phyloP scores from a whole-genome alignment of 2,113 vertebrate genomes.

The Lepisosteus oculatus region DNA sequence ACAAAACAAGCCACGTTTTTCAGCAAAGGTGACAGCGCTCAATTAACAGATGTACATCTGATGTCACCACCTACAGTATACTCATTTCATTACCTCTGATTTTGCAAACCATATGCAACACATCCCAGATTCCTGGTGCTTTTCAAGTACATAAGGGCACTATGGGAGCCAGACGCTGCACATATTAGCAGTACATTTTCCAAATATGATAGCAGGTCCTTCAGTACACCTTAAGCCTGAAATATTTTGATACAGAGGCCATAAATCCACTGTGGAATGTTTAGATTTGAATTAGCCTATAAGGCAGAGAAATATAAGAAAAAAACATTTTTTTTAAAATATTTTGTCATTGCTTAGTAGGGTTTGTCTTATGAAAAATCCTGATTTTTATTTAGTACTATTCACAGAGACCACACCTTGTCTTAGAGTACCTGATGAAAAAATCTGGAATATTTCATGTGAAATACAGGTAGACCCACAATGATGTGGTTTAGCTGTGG shows the following conservation, averaged over 20 bases:
- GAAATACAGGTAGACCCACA: too few species aligned
- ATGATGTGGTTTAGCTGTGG: too few species aligned
- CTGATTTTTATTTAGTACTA: too few species aligned
- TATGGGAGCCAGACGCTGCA: background rate
- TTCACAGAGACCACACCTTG: too few species aligned
- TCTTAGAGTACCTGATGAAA: too few species aligned
- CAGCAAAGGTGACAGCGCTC: slow-evolving; percentile 6
- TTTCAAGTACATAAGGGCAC: background rate
- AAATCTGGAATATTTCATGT: too few species aligned
- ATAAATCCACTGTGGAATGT: background rate
- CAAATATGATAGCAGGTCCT: background rate
- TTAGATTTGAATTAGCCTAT: too few species aligned
- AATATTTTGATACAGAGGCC: background rate
- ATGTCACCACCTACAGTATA: slow-evolving; percentile 4
- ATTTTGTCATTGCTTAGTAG: too few species aligned
- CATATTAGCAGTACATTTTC: slow-evolving; percentile 5
- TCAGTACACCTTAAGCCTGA: slow-evolving; percentile 5
- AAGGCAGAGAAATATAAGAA: too few species aligned
- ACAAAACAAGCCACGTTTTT: background rate
- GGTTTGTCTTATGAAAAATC: too few species aligned
- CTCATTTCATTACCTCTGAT: background rate
- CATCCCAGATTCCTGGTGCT: slow-evolving; percentile 1
- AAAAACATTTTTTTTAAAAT: too few species aligned
- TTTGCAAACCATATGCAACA: background rate
- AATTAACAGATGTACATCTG: slow-evolving; percentile 2